Evolutionary conservation across 2,797 vertebrate species (phyloP).

Genomic region (Mormyrus hasselquistii): DNA sequence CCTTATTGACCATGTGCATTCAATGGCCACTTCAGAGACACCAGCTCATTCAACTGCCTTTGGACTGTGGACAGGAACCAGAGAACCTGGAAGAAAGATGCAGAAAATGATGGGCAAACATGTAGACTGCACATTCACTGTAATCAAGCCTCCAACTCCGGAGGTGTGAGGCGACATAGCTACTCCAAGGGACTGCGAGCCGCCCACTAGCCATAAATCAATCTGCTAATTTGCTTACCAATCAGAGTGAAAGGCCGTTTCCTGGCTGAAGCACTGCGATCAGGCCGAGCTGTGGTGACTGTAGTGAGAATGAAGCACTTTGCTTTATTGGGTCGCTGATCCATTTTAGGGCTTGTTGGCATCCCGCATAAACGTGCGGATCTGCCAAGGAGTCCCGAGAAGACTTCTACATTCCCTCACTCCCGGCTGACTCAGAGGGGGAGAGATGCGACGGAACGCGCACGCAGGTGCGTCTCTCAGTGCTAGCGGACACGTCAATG

Average conservation of each 20-base stretch:
- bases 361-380: not conserved
- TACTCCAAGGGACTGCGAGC: not conserved
- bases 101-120: not conserved
- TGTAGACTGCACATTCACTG: not conserved
- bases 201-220: not conserved
- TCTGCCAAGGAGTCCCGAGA: not conserved
- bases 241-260: not conserved
- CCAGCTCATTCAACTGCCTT: not conserved
- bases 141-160: not conserved
- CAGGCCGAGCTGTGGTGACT: not conserved
- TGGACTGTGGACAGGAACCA: not conserved
- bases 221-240: not conserved
- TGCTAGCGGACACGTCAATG: not conserved
- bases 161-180: not conserved
- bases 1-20: not conserved
- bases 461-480: not conserved
- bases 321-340: not conserved
- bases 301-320: slow-evolving; percentile 2
- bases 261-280: not conserved
- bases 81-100: not conserved
- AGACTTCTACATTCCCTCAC: not conserved
- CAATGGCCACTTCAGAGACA: not conserved
- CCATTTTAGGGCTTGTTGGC: not conserved
- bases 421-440: not conserved
- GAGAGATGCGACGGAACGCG: not conserved